Percentiles rank a stretch among this genome's conserved stretches.
phyloP scores from a whole-genome alignment of 2,797 vertebrate species.

The Sebastes vulpes region DNA sequence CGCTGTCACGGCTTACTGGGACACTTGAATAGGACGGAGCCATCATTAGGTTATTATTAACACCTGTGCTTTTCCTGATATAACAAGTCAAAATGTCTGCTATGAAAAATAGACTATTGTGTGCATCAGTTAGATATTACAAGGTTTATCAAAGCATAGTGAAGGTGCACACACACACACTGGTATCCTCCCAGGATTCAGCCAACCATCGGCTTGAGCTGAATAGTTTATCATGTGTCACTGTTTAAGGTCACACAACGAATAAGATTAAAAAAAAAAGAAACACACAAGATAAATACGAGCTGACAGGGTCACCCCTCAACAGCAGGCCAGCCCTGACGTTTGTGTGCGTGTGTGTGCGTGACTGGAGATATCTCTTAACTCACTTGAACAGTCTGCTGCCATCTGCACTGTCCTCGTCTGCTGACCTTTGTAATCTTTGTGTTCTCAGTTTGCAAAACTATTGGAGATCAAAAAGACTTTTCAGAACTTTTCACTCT shows the following conservation, averaged over 20 bases:
- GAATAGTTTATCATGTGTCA: slow-evolving; percentile 53
- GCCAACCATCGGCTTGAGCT: slow-evolving; percentile 22
- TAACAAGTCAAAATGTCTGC: background rate
- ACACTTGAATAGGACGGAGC: background rate
- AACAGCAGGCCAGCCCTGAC: slow-evolving; percentile 57
- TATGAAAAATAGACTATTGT: background rate
- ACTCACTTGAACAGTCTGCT: slow-evolving; percentile 39
- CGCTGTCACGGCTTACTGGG: background rate
- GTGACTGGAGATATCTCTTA: slow-evolving; percentile 28
- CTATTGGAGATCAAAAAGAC: slow-evolving; percentile 5
- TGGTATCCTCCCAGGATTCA: background rate
- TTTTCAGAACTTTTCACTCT: slow-evolving; percentile 17
- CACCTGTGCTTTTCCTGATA: background rate
- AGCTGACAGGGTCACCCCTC: slow-evolving; percentile 67
- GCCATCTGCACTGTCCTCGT: slow-evolving; percentile 46
- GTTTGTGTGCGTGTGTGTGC: slow-evolving; percentile 35
- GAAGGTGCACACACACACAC: background rate
- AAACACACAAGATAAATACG: slow-evolving; percentile 55
- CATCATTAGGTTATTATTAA: background rate
- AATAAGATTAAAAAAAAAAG: slow-evolving; percentile 34
- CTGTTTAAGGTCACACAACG: slow-evolving; percentile 59
- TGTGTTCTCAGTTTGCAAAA: slow-evolving; percentile 40
- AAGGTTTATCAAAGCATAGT: background rate
- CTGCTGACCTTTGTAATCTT: slow-evolving; percentile 65
- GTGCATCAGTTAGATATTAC: background rate